phyloP scores from a whole-genome alignment of 2,113 vertebrate genomes.

The Glaucomys volans region DNA sequence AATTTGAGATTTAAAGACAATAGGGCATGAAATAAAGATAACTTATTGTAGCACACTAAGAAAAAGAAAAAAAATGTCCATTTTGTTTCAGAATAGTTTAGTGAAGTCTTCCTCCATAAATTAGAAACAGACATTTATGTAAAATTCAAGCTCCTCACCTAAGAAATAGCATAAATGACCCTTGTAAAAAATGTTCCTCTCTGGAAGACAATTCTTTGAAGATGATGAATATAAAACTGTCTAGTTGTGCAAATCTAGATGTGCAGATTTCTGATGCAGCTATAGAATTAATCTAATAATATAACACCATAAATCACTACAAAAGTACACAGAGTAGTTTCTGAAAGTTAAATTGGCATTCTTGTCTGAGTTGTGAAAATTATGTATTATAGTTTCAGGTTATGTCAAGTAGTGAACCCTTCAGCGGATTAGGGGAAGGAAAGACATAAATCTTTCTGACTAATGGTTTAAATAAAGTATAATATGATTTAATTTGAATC shows the following conservation, averaged over 20 bases:
- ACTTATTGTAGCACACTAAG: background rate
- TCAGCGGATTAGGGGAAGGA: background rate
- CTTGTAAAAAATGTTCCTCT: constrained; percentile 41
- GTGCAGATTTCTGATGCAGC: constrained; percentile 45
- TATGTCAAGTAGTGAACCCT: constrained; percentile 40
- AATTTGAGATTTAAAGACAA: constrained; percentile 14
- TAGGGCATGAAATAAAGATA: constrained; percentile 9
- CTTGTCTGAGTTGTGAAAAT: constrained; percentile 69
- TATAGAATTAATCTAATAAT: constrained; percentile 69
- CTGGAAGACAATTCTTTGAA: constrained; percentile 54
- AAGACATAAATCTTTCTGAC: constrained; percentile 66
- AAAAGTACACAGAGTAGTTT: constrained; percentile 23
- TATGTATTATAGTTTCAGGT: constrained; percentile 53
- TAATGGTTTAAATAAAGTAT: constrained; percentile 68
- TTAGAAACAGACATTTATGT: background rate
- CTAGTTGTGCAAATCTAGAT: constrained; percentile 29
- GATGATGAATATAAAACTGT: constrained; percentile 64
- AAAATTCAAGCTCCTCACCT: constrained; percentile 51
- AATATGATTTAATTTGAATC: constrained; percentile 70
- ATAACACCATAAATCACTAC: constrained; percentile 69
- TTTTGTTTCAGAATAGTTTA: constrained; percentile 50
- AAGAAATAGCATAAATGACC: constrained; percentile 16
- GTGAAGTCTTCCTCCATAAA: background rate
- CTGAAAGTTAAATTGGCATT: constrained; percentile 68
- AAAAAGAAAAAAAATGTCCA: background rate